A percentile compares a stretch with the other conserved stretches of the same genome.
These are phyloP conservation scores for Sebastes ruberrimus DNA, from an alignment of 2,797 vertebrate genomes.

Conservation along the genomic window DNA sequence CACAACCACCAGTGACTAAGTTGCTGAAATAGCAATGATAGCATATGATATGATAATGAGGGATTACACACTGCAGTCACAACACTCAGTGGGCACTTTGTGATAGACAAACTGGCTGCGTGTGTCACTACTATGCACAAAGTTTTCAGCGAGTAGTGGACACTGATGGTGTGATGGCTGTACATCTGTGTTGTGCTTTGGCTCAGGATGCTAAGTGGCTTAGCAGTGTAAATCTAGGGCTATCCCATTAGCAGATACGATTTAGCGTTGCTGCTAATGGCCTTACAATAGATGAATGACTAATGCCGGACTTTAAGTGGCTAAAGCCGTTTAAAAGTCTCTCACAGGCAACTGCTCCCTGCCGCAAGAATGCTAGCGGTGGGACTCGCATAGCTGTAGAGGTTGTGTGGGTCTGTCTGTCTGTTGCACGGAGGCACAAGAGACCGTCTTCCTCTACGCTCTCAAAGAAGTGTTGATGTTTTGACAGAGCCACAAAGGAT, in stretches of 20 bases:
- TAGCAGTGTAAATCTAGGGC: slow-evolving; percentile 52
- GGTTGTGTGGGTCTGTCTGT: slow-evolving; percentile 7
- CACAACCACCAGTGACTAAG: slow-evolving; percentile 28
- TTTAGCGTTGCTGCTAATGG: slow-evolving; percentile 64
- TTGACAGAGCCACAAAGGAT: slow-evolving; percentile 14
- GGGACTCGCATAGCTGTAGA: not conserved
- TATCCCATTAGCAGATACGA: slow-evolving; percentile 65
- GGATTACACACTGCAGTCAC: slow-evolving; percentile 7
- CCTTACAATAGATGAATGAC: slow-evolving; percentile 50
- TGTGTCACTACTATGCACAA: not conserved
- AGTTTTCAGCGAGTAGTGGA: slow-evolving; percentile 1
- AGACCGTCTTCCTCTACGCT: not conserved
- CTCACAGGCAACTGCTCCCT: slow-evolving; percentile 31
- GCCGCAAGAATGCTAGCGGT: slow-evolving; percentile 51
- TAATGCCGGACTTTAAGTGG: slow-evolving; percentile 50
- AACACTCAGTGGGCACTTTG: not conserved
- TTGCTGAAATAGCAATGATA: slow-evolving; percentile 45
- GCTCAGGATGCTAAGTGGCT: slow-evolving; percentile 50
- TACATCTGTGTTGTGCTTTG: slow-evolving; percentile 18
- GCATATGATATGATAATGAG: slow-evolving; percentile 37
- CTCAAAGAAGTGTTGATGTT: slow-evolving; percentile 5
- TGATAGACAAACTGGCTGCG: not conserved
- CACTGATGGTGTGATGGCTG: not conserved
- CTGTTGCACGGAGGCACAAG: not conserved
- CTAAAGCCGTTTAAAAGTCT: slow-evolving; percentile 54